Evolutionary conservation across 2,113 vertebrate genomes (phyloP), one percentile per base, ranked within the genome.

Genomic region (Paracyprichromis sp.): DNA sequence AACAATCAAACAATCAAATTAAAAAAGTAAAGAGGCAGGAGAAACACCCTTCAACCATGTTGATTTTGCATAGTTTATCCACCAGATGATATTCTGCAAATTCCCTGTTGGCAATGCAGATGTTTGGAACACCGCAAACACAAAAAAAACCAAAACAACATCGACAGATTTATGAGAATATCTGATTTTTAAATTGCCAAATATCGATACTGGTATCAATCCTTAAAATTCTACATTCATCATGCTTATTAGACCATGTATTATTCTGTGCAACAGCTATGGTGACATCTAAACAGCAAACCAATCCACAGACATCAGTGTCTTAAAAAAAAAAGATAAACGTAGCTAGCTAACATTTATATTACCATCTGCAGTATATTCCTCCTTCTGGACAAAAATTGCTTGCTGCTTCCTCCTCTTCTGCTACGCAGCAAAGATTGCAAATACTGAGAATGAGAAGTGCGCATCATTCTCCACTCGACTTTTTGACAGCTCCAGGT

Each of bases 141-240:
- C 38, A 11, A 73, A 2, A 1, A 73, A 73, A 21, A 1, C 0
- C 5, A 45, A 73, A 45, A 16, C 5, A 10, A 2, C n/a, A 26
- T 47, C 4, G 1, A 24, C 21, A 26, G 21, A 73, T 73, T 17
- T 45, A 73, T 11, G 13, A 10, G 40, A 73, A 73, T 17, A 73
- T 47, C 40, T 10, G 2, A 45, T 73, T 76, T 76, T 76, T 47
- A 76, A 47, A 63, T 36, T 34, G 17, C 31, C 31, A 36, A 21
- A 19, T 47, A 47, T 76, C 2, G 4, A 47, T 76, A 76, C 43
- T 26, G 21, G 9, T 29, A 47, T 76, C 40, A 47, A 17, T 47
- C 6, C 43, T 2, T 29, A 19, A 47, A 76, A 76, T 7, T 45
- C 21, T 47, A 73, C 40, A 73, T 26, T 24, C 13, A 8, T 16